Evolutionary conservation across 1,140 invertebrate species (phyloP).

Genomic region (Propsilocerus akamusi): DNA sequence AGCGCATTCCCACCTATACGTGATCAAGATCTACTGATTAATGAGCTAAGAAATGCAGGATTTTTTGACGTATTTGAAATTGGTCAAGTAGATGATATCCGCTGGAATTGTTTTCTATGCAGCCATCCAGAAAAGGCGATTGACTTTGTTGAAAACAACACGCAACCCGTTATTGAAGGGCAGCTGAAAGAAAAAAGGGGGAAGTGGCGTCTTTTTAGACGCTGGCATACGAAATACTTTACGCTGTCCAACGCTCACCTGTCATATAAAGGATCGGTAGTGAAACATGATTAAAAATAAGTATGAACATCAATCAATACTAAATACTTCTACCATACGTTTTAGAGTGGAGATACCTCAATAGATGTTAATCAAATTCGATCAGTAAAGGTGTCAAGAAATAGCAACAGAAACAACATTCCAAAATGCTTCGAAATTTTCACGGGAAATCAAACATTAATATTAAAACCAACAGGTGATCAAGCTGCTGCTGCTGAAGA

Average conservation of each 20-base stretch:
- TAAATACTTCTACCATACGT: conserved; percentile 4
- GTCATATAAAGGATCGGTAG: conserved; percentile 69
- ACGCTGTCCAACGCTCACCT: conserved; percentile 80
- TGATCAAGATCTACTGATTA: conserved; percentile 69
- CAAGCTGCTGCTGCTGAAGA: conserved; percentile 87
- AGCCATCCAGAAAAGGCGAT: conserved; percentile 76
- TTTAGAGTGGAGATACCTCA: conserved; percentile 45
- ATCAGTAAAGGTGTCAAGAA: conserved; percentile 72
- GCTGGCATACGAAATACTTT: conserved; percentile 86
- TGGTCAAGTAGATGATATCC: conserved; percentile 19
- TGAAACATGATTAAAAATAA: not conserved
- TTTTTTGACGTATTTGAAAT: conserved; percentile 88
- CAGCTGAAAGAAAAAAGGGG: conserved; percentile 91
- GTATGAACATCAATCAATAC: not conserved
- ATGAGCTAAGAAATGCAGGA: conserved; percentile 66
- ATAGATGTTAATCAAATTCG: conserved; percentile 83
- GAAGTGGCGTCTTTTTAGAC: conserved; percentile 71
- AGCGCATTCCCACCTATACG: conserved; percentile 70
- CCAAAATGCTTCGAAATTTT: conserved; percentile 94
- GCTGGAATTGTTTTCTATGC: conserved; percentile 34
- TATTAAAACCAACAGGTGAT: conserved; percentile 85
- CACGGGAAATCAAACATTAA: conserved; percentile 76
- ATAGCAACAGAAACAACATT: conserved; percentile 70
- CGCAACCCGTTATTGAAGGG: conserved; percentile 66
- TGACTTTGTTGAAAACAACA: conserved; percentile 53